Conservation (phyloP, 1,140 invertebrate genomes). For the Manduca sexta region DNA sequence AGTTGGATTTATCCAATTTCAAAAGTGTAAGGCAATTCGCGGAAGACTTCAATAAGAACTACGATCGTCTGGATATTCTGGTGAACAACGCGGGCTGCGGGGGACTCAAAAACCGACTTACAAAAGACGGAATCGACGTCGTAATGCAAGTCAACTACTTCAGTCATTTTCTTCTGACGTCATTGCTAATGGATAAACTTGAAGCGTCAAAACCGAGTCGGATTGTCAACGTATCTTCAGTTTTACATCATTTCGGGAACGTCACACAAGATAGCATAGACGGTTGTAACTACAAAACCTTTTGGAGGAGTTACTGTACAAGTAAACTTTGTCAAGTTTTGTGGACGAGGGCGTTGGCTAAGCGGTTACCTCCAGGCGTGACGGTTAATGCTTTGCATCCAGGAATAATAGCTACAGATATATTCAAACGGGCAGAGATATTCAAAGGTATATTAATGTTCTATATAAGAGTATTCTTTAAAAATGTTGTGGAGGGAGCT, state of each 20-base stretch:
- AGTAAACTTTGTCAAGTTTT: constrained; percentile 83
- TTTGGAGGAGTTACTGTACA: constrained; percentile 72
- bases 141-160: constrained; percentile 79
- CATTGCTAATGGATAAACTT: constrained; percentile 75
- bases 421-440: constrained; percentile 67
- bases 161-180: constrained; percentile 79
- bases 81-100: constrained; percentile 82
- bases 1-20: constrained; percentile 45
- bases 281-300: constrained; percentile 69
- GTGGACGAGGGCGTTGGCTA: constrained; percentile 77
- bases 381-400: constrained; percentile 75
- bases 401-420: constrained; percentile 76
- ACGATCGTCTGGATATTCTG: constrained; percentile 76
- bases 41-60: constrained; percentile 46
- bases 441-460: constrained; percentile 5
- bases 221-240: constrained; percentile 81
- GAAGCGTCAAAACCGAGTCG: constrained; percentile 67
- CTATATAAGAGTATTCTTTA: constrained; percentile 58
- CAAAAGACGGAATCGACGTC: constrained; percentile 76
- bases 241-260: constrained; percentile 68
- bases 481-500: constrained; percentile 76
- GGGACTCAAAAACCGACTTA: constrained; percentile 36
- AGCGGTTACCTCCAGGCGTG: constrained; percentile 72
- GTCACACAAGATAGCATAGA: constrained; percentile 78
- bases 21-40: constrained; percentile 39